phyloP scores from a whole-genome alignment of 1,140 invertebrate genomes.

The Bombus confusus region DNA sequence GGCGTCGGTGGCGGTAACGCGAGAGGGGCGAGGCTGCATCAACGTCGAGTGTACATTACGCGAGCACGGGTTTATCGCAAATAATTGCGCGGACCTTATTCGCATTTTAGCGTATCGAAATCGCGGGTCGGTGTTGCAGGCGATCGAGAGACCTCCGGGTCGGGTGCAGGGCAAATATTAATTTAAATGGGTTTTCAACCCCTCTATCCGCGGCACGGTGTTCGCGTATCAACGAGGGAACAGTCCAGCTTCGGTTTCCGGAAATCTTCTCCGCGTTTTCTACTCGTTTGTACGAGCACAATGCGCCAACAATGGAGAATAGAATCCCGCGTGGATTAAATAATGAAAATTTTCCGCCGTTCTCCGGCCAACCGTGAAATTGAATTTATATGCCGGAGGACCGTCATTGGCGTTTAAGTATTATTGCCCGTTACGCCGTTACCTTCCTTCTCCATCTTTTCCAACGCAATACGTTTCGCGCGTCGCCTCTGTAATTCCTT shows the following conservation, averaged over 20 bases:
- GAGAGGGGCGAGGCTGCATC: not conserved
- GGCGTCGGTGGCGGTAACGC: not conserved
- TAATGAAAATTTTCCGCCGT: conserved; percentile 63
- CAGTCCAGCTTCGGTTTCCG: not conserved
- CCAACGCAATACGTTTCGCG: conserved; percentile 6
- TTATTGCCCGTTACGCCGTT: conserved; percentile 7
- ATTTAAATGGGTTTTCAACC: conserved; percentile 73
- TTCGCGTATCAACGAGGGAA: conserved; percentile 34
- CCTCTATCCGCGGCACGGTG: conserved; percentile 19
- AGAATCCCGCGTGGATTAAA: conserved; percentile 55
- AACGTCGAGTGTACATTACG: conserved; percentile 22
- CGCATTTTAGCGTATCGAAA: conserved; percentile 74
- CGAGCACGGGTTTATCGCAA: conserved; percentile 74
- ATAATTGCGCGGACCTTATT: conserved; percentile 76
- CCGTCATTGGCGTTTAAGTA: conserved; percentile 48
- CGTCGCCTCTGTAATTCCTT: not conserved
- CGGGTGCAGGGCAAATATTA: conserved; percentile 75
- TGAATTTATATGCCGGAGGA: conserved; percentile 38
- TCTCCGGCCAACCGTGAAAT: conserved; percentile 36
- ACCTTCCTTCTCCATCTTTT: not conserved
- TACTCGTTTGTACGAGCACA: conserved; percentile 40
- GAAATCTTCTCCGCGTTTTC: conserved; percentile 27
- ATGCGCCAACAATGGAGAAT: conserved; percentile 59
- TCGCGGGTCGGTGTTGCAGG: conserved; percentile 34
- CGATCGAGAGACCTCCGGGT: conserved; percentile 39